Evolutionary conservation across 2,797 vertebrate species (phyloP).

Genomic region (Schizopygopsis malacanthus): DNA sequence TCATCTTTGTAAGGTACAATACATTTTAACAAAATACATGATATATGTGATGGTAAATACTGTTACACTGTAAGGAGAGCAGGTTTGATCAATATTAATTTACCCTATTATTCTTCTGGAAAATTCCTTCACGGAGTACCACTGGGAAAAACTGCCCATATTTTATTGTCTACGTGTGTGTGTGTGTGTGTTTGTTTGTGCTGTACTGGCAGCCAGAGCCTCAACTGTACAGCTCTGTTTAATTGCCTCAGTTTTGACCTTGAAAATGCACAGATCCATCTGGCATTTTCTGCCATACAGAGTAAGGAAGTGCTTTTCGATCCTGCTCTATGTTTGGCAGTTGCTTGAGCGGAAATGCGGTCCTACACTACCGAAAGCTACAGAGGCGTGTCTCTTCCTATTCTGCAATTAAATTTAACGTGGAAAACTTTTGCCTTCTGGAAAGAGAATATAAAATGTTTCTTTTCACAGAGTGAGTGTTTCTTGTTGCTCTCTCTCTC

Average conservation of each 20-base stretch:
- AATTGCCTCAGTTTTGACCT: slow-evolving; percentile 38
- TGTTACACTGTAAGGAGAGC: slow-evolving; percentile 9
- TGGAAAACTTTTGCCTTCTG: slow-evolving; percentile 27
- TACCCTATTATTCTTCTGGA: not conserved
- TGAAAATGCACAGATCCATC: slow-evolving; percentile 45
- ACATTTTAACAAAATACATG: not conserved
- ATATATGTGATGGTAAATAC: slow-evolving; percentile 1
- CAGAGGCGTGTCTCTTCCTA: slow-evolving; percentile 26
- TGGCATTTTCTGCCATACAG: slow-evolving; percentile 36
- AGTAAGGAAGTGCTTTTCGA: slow-evolving; percentile 35
- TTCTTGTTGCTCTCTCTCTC: slow-evolving; percentile 35
- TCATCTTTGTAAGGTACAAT: not conserved
- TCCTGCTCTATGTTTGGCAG: slow-evolving; percentile 35
- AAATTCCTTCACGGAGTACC: not conserved
- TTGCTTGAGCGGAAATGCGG: slow-evolving; percentile 1
- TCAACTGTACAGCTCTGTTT: slow-evolving; percentile 38
- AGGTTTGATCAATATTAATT: slow-evolving; percentile 24
- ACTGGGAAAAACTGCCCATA: not conserved
- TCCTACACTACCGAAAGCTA: not conserved
- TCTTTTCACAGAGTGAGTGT: slow-evolving; percentile 42
- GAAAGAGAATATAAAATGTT: slow-evolving; percentile 44
- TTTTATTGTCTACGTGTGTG: not conserved
- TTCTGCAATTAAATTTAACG: slow-evolving; percentile 43
- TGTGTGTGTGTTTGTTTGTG: slow-evolving; percentile 15
- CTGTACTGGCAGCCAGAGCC: slow-evolving; percentile 21